These are phyloP conservation scores for Polia nebulosa DNA, from an alignment of 2,888 invertebrate genomes.

Conservation along the genomic window DNA sequence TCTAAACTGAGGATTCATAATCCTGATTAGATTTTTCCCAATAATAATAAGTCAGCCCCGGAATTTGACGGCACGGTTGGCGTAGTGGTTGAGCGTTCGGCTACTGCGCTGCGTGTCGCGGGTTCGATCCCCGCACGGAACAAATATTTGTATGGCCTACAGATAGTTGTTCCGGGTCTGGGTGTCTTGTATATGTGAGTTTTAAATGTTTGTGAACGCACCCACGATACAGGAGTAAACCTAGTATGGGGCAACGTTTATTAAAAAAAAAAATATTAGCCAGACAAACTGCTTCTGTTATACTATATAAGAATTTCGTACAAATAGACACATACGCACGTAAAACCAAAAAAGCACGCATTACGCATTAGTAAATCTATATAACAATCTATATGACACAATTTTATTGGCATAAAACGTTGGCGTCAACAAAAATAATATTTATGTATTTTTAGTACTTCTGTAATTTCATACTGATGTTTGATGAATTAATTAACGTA, in stretches of 20 bases:
- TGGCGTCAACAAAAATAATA: constrained; percentile 49
- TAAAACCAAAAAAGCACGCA: constrained; percentile 30
- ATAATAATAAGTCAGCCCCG: neutral
- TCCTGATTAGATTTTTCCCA: neutral
- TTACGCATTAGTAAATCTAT: constrained; percentile 30
- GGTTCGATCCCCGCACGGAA: too few relatives aligned
- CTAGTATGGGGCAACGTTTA: too few relatives aligned
- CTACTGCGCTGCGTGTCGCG: too few relatives aligned
- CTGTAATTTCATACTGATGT: constrained; percentile 16
- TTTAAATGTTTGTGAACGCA: too few relatives aligned
- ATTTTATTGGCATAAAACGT: constrained; percentile 52
- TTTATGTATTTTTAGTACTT: constrained; percentile 45
- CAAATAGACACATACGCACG: constrained; percentile 37
- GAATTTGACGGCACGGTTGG: too few relatives aligned
- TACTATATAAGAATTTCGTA: neutral
- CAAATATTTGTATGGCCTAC: too few relatives aligned
- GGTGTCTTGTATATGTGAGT: too few relatives aligned
- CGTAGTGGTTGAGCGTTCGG: too few relatives aligned
- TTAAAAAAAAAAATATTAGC: too few relatives aligned
- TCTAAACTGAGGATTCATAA: too few relatives aligned
- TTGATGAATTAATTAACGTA: constrained; percentile 10
- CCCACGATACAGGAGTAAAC: too few relatives aligned
- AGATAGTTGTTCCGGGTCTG: too few relatives aligned
- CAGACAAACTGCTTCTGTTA: neutral
- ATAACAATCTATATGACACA: constrained; percentile 52